Percentiles rank a stretch among this genome's conserved stretches.
Conservation (phyloP, 2,113 vertebrate species). For the Vulpes ferrilata region DNA sequence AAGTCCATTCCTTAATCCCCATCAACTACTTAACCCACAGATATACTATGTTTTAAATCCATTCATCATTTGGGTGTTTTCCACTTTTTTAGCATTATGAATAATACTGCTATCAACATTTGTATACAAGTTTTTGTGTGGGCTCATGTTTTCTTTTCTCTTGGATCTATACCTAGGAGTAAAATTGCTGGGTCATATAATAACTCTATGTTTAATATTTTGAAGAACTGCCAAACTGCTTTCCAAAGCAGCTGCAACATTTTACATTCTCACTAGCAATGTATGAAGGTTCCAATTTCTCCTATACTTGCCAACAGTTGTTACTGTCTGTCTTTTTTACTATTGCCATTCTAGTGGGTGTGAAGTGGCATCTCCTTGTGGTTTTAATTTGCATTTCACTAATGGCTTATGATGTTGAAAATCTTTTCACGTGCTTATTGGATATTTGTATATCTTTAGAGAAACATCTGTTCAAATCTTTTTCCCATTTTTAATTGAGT, state of each 20-base stretch:
- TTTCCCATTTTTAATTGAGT: not conserved
- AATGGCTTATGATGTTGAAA: not conserved
- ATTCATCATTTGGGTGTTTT: not conserved
- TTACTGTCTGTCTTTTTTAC: constrained; percentile 33
- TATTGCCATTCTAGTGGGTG: not conserved
- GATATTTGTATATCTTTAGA: not conserved
- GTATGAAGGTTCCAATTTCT: constrained; percentile 40
- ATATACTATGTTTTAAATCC: not conserved
- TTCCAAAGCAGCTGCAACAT: constrained; percentile 31
- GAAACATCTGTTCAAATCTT: not conserved
- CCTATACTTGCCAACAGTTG: not conserved
- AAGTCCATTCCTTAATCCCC: not conserved
- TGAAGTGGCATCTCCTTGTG: not conserved
- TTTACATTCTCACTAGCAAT: not conserved
- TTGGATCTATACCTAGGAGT: not conserved
- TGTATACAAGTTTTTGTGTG: not conserved
- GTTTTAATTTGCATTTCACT: not conserved
- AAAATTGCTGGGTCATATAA: not conserved
- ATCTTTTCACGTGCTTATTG: not conserved
- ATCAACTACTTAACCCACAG: not conserved
- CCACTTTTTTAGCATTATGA: not conserved
- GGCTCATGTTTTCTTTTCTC: not conserved
- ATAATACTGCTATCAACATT: not conserved
- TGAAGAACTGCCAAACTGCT: not conserved
- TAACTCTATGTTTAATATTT: not conserved